Percentiles rank a stretch among this genome's conserved stretches.
Conservation (phyloP, 37 sponge, comb jelly and placozoan species). For the Aplysina aerophoba region DNA sequence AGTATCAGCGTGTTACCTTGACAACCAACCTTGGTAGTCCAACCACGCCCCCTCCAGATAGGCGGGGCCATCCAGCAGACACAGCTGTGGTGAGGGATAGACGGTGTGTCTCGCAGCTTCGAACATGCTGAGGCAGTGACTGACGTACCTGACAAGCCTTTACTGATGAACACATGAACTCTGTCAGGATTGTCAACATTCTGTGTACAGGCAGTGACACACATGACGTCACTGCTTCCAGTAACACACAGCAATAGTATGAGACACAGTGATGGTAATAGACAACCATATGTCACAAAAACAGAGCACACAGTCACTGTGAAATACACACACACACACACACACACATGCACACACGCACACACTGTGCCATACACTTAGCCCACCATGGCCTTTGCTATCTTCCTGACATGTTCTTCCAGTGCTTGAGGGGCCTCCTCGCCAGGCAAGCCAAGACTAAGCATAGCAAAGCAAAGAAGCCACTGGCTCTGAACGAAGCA, state of each 20-base stretch:
- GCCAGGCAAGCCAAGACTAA: slow-evolving; percentile 7
- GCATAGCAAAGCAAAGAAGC: too few species aligned
- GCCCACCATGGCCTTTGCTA: slow-evolving; percentile 63
- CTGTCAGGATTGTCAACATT: slow-evolving; percentile 37
- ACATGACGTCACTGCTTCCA: too few species aligned
- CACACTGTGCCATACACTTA: background rate
- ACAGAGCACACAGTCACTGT: background rate
- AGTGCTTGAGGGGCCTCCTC: slow-evolving; percentile 40
- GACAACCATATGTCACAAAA: background rate
- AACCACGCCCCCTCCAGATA: slow-evolving; percentile 60
- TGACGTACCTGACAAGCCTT: slow-evolving; percentile 48
- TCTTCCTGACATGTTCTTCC: slow-evolving; percentile 49
- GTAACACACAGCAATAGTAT: too few species aligned
- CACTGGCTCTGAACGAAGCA: too few species aligned
- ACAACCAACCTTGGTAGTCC: slow-evolving; percentile 67
- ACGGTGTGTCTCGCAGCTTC: background rate
- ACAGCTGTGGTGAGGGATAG: slow-evolving; percentile 7
- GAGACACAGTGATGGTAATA: background rate
- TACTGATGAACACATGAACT: slow-evolving; percentile 54
- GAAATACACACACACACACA: too few species aligned
- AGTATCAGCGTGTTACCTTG: background rate
- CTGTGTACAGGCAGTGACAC: slow-evolving; percentile 24
- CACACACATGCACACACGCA: background rate
- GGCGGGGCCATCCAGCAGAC: slow-evolving; percentile 38
- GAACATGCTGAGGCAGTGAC: background rate